phyloP scores from a whole-genome alignment of 2,797 vertebrate species.

The Australoheros facetus region DNA sequence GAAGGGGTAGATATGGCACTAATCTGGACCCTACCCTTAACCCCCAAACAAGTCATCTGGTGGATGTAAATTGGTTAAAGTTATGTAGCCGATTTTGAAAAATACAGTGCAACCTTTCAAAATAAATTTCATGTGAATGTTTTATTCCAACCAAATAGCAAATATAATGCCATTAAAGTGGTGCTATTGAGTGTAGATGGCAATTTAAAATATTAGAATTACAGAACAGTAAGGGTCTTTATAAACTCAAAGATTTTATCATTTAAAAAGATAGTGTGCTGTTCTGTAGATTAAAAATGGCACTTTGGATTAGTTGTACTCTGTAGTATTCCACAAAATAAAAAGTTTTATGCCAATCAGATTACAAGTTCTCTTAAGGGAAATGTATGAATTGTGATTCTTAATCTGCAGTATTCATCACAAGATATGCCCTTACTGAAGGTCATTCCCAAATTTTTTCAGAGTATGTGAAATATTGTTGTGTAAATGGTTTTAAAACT shows the following conservation, averaged over 20 bases:
- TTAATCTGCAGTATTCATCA: not conserved
- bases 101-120: not conserved
- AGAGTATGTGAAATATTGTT: constrained; percentile 56
- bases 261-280: not conserved
- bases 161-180: not conserved
- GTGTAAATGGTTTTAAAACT: constrained; percentile 62
- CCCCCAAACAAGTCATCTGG: not conserved
- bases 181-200: not conserved
- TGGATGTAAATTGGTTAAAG: not conserved
- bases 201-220: not conserved
- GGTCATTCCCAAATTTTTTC: constrained; percentile 80
- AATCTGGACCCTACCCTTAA: not conserved
- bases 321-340: not conserved
- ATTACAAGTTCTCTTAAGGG: not conserved
- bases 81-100: not conserved
- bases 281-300: not conserved
- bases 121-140: not conserved
- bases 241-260: not conserved
- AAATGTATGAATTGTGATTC: not conserved
- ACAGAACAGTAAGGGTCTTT: not conserved
- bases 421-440: not conserved
- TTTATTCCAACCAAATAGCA: not conserved
- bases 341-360: not conserved
- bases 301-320: not conserved
- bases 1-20: too few species aligned